Conservation (phyloP, 2,888 invertebrate genomes). For the Cancer borealis region DNA sequence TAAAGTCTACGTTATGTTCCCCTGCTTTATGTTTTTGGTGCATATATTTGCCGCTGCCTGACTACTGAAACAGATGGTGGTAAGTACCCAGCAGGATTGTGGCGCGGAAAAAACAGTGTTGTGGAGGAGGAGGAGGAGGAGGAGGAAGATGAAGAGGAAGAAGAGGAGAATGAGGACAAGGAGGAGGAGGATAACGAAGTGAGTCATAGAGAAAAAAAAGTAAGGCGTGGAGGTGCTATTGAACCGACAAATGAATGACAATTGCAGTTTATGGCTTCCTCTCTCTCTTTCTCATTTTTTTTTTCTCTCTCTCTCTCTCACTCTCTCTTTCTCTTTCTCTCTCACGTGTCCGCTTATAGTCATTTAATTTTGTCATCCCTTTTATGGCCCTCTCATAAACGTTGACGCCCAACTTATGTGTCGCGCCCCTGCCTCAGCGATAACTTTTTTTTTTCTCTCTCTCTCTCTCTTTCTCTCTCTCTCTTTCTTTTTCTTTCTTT, state of each 20-base stretch:
- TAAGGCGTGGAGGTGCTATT: background rate
- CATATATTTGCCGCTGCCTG: background rate
- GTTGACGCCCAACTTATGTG: background rate
- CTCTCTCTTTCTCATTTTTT: background rate
- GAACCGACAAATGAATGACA: background rate
- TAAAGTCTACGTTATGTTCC: background rate
- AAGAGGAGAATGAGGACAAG: background rate
- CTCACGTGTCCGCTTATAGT: background rate
- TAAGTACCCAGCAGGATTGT: background rate
- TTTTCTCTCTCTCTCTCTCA: constrained; percentile 20
- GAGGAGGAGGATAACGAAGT: background rate
- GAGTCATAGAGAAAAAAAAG: background rate
- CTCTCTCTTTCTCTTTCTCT: background rate
- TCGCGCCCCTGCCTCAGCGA: background rate
- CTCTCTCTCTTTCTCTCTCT: constrained; percentile 32
- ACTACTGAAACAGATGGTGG: background rate
- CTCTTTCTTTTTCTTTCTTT: constrained; percentile 32
- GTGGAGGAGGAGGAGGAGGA: background rate
- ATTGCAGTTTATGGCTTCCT: background rate
- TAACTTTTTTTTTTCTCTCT: background rate
- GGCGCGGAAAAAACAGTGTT: background rate
- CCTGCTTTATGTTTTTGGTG: background rate
- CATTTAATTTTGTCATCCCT: background rate
- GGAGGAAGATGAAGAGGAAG: background rate
- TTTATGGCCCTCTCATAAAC: background rate